Evolutionary conservation across 2,113 vertebrate genomes (phyloP).

Genomic region (Brachypodius melanocephalos): DNA sequence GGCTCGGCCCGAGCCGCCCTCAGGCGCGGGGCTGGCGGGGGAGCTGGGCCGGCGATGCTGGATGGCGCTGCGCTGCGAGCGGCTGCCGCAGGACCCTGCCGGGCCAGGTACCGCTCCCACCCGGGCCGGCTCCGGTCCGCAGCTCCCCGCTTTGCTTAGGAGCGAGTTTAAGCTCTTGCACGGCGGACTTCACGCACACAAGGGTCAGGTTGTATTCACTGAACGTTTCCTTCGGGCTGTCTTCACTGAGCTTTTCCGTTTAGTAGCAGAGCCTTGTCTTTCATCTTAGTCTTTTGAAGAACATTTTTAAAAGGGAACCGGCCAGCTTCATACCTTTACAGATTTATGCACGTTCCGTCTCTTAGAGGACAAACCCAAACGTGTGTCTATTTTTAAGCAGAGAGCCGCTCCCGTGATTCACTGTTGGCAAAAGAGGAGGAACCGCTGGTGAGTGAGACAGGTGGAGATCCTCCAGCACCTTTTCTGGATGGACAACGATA

Average conservation of each 20-base stretch:
- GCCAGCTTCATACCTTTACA: not conserved
- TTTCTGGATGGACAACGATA: conserved; percentile 80
- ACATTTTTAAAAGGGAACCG: not conserved
- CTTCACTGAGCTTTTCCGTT: not conserved
- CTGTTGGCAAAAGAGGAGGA: not conserved
- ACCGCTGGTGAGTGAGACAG: conserved; percentile 24
- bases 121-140: not conserved
- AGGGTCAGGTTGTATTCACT: not conserved
- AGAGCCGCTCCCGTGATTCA: not conserved
- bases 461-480: conserved; percentile 55
- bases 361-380: not conserved
- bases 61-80: conserved; percentile 8
- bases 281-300: not conserved
- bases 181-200: accelerated
- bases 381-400: conserved; percentile 4
- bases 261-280: not conserved
- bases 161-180: accelerated
- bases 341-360: not conserved
- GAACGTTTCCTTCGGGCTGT: not conserved
- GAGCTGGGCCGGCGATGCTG: not conserved
- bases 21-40: not conserved
- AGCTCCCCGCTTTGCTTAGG: accelerated
- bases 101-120: not conserved
- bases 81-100: not conserved
- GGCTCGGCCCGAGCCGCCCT: not conserved